Percentiles rank a stretch among this genome's conserved stretches.
These are phyloP conservation scores for Oryzias javanicus DNA, from an alignment of 2,113 vertebrate genomes.

Conservation along the genomic window DNA sequence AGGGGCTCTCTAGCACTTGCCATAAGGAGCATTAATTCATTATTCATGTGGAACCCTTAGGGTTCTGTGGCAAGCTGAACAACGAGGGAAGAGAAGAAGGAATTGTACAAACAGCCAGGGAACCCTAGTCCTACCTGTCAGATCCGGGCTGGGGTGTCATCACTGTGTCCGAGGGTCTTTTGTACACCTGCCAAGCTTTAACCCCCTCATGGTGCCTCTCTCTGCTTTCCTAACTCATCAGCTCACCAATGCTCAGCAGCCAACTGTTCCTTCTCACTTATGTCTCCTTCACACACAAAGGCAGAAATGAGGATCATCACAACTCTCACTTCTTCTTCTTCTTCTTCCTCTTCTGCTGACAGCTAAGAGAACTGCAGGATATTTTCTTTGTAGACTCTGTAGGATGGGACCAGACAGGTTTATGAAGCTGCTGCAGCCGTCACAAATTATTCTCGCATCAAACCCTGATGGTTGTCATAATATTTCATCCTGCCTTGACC, in stretches of 20 bases:
- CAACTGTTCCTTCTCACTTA: conserved; percentile 24
- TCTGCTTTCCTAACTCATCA: conserved; percentile 42
- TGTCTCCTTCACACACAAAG: conserved; percentile 6
- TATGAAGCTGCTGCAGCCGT: conserved; percentile 38
- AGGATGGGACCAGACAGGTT: conserved; percentile 37
- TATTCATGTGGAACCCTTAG: conserved; percentile 64
- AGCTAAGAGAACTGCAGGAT: conserved; percentile 44
- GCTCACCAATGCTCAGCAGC: conserved; percentile 24
- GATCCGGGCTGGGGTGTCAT: conserved; percentile 36
- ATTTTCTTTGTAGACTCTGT: conserved; percentile 38
- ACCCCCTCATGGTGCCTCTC: conserved; percentile 34
- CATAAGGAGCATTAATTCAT: conserved; percentile 57
- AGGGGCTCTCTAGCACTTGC: conserved; percentile 42
- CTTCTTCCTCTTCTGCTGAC: conserved; percentile 21
- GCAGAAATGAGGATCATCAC: conserved; percentile 38
- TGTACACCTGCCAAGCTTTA: conserved; percentile 44
- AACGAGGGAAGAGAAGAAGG: conserved; percentile 1
- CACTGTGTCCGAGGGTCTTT: conserved; percentile 27
- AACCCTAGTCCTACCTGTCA: conserved; percentile 43
- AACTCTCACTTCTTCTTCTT: conserved; percentile 25
- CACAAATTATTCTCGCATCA: conserved; percentile 34
- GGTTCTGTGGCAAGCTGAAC: conserved; percentile 44
- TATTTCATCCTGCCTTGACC: conserved; percentile 14
- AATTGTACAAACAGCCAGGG: conserved; percentile 13
- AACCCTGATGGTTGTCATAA: conserved; percentile 23